These are phyloP conservation scores for Doryteuthis pealeii DNA, from an alignment of 1,140 invertebrate species.

Conservation along the genomic window DNA sequence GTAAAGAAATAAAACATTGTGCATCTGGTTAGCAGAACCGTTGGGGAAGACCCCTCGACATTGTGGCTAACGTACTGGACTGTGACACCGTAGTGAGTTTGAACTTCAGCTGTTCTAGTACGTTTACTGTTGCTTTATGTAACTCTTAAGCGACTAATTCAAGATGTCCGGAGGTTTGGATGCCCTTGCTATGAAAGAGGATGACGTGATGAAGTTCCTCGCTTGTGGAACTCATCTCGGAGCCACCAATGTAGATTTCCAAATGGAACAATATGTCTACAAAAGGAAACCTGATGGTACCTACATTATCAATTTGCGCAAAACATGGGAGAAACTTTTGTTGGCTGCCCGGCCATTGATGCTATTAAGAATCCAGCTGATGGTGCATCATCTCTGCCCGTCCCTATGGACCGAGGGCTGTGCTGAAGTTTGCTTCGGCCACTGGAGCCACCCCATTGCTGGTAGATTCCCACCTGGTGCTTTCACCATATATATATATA, in stretches of 20 bases:
- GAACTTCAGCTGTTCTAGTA: not conserved
- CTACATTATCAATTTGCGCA: slow-evolving; percentile 92
- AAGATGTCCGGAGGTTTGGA: slow-evolving; percentile 61
- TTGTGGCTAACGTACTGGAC: too few relatives aligned
- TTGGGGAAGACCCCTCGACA: too few relatives aligned
- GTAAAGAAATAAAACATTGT: too few relatives aligned
- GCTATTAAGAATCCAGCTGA: slow-evolving; percentile 97
- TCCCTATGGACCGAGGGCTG: slow-evolving; percentile 94
- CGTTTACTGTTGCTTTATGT: slow-evolving; percentile 49
- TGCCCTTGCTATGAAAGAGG: slow-evolving; percentile 62
- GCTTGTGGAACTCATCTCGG: slow-evolving; percentile 92
- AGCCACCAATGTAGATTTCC: slow-evolving; percentile 91
- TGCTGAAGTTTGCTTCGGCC: slow-evolving; percentile 97
- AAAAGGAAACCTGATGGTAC: slow-evolving; percentile 92
- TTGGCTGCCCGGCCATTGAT: slow-evolving; percentile 94
- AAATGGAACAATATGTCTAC: slow-evolving; percentile 92
- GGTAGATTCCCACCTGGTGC: slow-evolving; percentile 99
- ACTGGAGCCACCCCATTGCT: slow-evolving; percentile 97
- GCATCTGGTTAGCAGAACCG: too few relatives aligned
- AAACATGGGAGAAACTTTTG: slow-evolving; percentile 97
- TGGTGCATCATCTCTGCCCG: slow-evolving; percentile 93
- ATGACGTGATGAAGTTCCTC: slow-evolving; percentile 98
- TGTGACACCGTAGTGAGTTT: too few relatives aligned
- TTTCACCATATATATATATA: slow-evolving; percentile 93
- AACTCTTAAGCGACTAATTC: slow-evolving; percentile 40